Percentiles rank a stretch among this genome's conserved stretches.
phyloP scores from a whole-genome alignment of 2,888 invertebrate genomes.

The Cheiracanthium punctorium region DNA sequence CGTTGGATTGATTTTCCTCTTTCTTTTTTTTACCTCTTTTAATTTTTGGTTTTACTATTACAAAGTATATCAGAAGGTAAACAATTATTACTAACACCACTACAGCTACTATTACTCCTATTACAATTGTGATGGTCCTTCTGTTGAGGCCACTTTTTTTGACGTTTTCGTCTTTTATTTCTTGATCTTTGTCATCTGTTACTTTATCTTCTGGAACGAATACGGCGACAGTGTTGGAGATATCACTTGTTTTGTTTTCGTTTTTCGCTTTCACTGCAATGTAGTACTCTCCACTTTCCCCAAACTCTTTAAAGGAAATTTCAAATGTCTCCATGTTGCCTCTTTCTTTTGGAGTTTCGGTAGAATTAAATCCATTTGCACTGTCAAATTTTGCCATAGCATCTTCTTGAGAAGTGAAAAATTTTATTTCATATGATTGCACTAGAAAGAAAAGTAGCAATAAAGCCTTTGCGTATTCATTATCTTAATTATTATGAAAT shows the following conservation, averaged over 20 bases:
- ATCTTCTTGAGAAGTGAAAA: constrained; percentile 23
- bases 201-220: not conserved
- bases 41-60: constrained; percentile 12
- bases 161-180: not conserved
- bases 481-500: no score
- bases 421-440: constrained; percentile 20
- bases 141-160: not conserved
- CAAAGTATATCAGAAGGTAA: constrained; percentile 25
- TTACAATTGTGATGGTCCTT: constrained; percentile 27
- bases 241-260: not conserved
- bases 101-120: constrained; percentile 19
- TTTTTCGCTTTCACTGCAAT: constrained; percentile 15
- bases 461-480: not conserved
- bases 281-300: constrained; percentile 8
- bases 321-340: not conserved
- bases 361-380: not conserved
- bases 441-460: constrained; percentile 42
- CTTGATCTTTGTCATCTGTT: not conserved
- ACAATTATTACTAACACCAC: constrained; percentile 9
- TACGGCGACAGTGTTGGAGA: constrained; percentile 20
- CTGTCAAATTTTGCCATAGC: constrained; percentile 4
- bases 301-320: not conserved
- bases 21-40: not conserved
- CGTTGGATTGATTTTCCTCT: not conserved
- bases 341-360: not conserved